A percentile compares a stretch with the other conserved stretches of the same genome.
These are phyloP conservation scores for Rhagophthalmus giganteus DNA, from an alignment of 2,888 invertebrate genomes.

Conservation along the genomic window DNA sequence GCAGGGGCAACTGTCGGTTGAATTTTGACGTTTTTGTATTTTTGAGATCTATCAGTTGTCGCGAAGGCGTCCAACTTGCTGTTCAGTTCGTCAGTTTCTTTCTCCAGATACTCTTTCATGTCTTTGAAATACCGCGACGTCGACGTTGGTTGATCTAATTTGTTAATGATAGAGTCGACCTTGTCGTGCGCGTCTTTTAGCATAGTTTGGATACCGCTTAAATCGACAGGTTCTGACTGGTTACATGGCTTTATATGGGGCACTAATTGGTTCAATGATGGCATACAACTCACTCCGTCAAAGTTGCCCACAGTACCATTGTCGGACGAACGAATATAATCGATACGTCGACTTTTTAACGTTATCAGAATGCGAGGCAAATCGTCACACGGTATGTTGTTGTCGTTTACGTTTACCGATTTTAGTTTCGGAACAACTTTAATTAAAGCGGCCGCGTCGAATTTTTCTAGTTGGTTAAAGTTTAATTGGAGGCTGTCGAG, in stretches of 20 bases:
- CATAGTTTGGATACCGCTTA: neutral
- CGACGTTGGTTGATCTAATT: neutral
- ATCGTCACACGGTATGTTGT: slow-evolving; percentile 12
- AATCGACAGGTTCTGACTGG: neutral
- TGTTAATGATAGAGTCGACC: neutral
- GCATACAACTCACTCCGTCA: slow-evolving; percentile 12
- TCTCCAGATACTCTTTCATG: neutral
- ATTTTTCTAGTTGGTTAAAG: neutral
- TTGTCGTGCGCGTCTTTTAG: slow-evolving; percentile 3
- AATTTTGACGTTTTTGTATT: neutral
- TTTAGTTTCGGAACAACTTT: neutral
- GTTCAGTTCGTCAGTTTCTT: neutral
- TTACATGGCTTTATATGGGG: neutral
- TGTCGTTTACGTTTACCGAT: slow-evolving; percentile 9
- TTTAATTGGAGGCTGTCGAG: neutral
- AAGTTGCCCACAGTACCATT: neutral
- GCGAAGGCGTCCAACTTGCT: neutral
- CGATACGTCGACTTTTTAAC: neutral
- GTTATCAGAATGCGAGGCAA: slow-evolving; percentile 1
- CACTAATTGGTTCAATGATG: neutral
- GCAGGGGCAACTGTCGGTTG: neutral
- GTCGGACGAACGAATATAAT: neutral
- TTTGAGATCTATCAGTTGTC: neutral
- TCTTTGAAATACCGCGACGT: neutral
- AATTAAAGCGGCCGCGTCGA: neutral